Percentiles rank a stretch among this genome's conserved stretches.
phyloP scores from a whole-genome alignment of 1,140 invertebrate species.

The Aphelenchoides besseyi region DNA sequence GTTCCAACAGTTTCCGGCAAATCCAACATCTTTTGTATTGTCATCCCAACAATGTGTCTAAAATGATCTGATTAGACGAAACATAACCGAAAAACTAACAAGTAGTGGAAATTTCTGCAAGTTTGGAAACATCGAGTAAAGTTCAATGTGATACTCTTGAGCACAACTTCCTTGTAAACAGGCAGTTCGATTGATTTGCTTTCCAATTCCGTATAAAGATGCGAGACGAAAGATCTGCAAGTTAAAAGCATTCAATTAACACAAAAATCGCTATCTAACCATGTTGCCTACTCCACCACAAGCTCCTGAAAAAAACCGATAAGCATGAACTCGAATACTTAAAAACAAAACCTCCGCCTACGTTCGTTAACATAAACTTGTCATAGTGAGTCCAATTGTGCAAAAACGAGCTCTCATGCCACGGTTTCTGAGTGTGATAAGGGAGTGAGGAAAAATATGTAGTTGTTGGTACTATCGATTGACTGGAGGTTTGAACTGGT shows the following conservation, averaged over 20 bases:
- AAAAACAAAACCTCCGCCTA: too few relatives aligned
- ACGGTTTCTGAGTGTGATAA: neutral
- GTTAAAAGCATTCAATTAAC: neutral
- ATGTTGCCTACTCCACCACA: neutral
- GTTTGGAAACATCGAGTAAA: neutral
- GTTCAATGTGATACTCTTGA: neutral
- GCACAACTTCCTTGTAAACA: neutral
- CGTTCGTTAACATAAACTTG: neutral
- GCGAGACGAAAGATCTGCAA: neutral
- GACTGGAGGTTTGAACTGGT: neutral
- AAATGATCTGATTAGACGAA: neutral
- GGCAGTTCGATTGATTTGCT: neutral
- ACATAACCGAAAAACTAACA: neutral
- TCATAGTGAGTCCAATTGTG: neutral
- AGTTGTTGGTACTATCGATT: too few relatives aligned
- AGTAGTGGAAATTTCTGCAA: neutral
- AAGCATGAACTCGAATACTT: too few relatives aligned
- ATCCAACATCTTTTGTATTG: neutral
- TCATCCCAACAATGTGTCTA: neutral
- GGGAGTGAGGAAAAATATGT: too few relatives aligned
- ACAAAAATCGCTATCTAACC: neutral
- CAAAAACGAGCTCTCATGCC: neutral
- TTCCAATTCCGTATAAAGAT: conserved; percentile 12
- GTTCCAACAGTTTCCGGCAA: neutral
- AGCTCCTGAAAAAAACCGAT: too few relatives aligned